These are phyloP conservation scores for Epinotia bilunana DNA, from an alignment of 2,888 invertebrate species.

Conservation along the genomic window DNA sequence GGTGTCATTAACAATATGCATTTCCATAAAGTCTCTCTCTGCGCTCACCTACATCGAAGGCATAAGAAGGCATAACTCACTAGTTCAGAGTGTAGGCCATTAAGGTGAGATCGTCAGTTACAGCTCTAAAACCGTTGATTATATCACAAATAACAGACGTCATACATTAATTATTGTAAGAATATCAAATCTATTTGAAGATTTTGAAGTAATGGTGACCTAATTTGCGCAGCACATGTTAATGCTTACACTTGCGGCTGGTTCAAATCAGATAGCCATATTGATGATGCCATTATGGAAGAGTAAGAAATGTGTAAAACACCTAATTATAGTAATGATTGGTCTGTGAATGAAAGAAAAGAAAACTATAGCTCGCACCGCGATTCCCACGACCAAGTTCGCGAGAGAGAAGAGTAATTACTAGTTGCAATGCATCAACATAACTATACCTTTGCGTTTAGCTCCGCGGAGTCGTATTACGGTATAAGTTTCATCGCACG, in stretches of 20 bases:
- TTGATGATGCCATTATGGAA: constrained; percentile 43
- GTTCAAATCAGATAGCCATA: constrained; percentile 16
- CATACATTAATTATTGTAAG: constrained; percentile 9
- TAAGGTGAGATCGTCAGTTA: constrained; percentile 6
- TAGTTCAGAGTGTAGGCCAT: constrained; percentile 21
- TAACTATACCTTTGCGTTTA: constrained; percentile 39
- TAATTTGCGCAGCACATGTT: constrained; percentile 35
- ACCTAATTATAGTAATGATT: constrained; percentile 58
- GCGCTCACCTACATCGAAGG: constrained; percentile 29
- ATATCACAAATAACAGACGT: constrained; percentile 6
- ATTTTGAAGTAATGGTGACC: constrained; percentile 37
- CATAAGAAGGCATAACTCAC: constrained; percentile 15
- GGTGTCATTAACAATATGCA: constrained; percentile 25
- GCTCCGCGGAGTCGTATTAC: constrained; percentile 19
- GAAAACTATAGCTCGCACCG: constrained; percentile 57
- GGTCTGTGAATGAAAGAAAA: constrained; percentile 66
- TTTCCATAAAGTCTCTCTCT: constrained; percentile 32
- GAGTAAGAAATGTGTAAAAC: constrained; percentile 47
- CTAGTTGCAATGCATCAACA: constrained; percentile 41
- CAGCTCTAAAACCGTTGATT: constrained; percentile 1
- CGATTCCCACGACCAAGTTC: constrained; percentile 72
- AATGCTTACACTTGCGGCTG: constrained; percentile 15
- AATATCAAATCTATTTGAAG: constrained; percentile 31
- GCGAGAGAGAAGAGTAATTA: constrained; percentile 56
- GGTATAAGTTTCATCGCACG: constrained; percentile 31